phyloP scores from a whole-genome alignment of 2,888 invertebrate genomes.

The Tipula vernalis region DNA sequence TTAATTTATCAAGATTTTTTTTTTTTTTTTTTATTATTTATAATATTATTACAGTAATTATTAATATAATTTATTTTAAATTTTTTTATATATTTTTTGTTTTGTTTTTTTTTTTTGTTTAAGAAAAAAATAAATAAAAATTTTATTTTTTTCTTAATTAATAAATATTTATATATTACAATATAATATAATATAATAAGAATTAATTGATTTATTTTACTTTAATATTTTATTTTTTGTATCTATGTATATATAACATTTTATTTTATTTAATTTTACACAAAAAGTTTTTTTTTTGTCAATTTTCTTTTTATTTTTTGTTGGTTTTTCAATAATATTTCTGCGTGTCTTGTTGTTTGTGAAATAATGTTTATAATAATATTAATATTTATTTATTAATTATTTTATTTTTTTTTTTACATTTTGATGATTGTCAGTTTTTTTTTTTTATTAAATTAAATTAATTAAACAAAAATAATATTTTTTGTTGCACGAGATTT shows the following conservation, averaged over 20 bases:
- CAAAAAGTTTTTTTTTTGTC: not conserved
- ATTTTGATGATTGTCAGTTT: not conserved
- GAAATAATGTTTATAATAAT: not conserved
- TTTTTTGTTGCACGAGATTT: not conserved
- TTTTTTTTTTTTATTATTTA: not conserved
- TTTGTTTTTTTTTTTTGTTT: not conserved
- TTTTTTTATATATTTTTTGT: not conserved
- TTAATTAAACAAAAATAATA: not conserved
- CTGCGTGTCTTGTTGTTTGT: not conserved
- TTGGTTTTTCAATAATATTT: not conserved
- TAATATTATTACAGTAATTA: not conserved
- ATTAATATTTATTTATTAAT: not conserved
- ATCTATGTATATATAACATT: not conserved
- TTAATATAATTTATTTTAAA: not conserved
- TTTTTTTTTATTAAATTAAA: not conserved
- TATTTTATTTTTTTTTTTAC: not conserved
- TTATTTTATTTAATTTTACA: not conserved
- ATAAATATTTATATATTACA: not conserved
- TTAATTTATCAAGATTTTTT: not conserved
- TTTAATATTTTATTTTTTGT: not conserved
- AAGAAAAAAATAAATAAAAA: slow-evolving; percentile 1
- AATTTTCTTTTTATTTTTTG: not conserved
- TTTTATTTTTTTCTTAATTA: not conserved
- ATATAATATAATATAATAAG: not conserved
- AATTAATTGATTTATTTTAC: not conserved